Conservation (phyloP, 2,113 vertebrate genomes). For the Beaufortia kweichowensis region DNA sequence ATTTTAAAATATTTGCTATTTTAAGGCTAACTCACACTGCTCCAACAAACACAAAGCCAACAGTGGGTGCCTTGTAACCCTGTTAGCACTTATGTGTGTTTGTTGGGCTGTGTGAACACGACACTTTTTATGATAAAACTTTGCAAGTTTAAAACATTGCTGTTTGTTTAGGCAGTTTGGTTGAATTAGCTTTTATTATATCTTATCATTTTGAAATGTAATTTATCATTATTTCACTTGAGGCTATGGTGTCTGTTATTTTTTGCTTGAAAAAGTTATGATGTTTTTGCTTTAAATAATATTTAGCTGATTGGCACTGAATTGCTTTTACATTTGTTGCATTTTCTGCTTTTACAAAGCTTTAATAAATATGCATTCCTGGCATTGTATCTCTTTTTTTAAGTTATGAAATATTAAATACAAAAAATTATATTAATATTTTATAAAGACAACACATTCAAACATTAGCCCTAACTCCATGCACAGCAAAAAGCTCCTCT, state of each 20-base stretch:
- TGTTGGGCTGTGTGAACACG: too few species aligned
- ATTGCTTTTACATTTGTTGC: background rate
- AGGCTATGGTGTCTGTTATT: background rate
- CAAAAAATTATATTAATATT: background rate
- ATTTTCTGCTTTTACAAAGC: background rate
- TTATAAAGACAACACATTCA: background rate
- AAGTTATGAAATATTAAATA: too few species aligned
- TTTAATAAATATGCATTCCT: background rate
- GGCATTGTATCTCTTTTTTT: background rate
- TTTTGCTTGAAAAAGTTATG: background rate
- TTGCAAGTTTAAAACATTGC: too few species aligned
- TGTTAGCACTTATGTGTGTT: too few species aligned
- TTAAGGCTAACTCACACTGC: too few species aligned
- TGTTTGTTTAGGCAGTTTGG: too few species aligned
- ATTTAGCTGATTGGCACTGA: background rate
- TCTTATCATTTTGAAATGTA: background rate
- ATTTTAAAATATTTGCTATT: background rate
- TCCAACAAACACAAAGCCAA: too few species aligned
- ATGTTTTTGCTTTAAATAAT: background rate
- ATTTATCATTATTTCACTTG: background rate
- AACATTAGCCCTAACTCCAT: too few species aligned
- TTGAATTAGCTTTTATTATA: background rate
- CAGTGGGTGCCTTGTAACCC: too few species aligned
- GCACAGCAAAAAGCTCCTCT: background rate
- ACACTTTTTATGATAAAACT: too few species aligned